Conservation (phyloP, 2,888 invertebrate species). For the Macrosoma leucophasiata region DNA sequence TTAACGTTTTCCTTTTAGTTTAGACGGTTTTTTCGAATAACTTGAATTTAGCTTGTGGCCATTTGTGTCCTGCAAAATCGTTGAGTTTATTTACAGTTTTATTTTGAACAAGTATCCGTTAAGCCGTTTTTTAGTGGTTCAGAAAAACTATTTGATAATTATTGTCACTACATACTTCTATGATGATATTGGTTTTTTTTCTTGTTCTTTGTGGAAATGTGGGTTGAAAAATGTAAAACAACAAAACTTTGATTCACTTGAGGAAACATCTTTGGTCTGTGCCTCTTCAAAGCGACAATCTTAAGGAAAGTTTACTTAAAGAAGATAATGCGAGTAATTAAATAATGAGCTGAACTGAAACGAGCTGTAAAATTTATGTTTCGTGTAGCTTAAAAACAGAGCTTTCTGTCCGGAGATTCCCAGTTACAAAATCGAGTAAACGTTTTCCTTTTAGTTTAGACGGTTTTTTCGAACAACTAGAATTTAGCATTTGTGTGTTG, state of each 20-base stretch:
- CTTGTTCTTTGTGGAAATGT: too few relatives aligned
- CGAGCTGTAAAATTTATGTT: constrained; percentile 70
- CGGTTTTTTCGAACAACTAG: constrained; percentile 52
- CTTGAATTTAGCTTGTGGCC: constrained; percentile 51
- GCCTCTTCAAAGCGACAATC: too few relatives aligned
- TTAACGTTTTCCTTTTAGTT: constrained; percentile 55
- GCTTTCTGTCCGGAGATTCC: constrained; percentile 58
- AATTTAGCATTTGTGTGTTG: constrained; percentile 50
- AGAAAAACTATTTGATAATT: too few relatives aligned
- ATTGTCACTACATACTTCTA: too few relatives aligned
- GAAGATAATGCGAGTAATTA: constrained; percentile 59
- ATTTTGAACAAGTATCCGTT: constrained; percentile 14
- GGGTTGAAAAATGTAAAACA: too few relatives aligned
- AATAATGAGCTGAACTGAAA: constrained; percentile 70
- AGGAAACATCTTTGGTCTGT: too few relatives aligned
- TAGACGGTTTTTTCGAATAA: constrained; percentile 46
- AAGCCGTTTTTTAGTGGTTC: too few relatives aligned
- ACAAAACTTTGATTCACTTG: too few relatives aligned
- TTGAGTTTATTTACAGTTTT: constrained; percentile 38
- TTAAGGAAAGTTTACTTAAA: too few relatives aligned
- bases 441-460: constrained; percentile 51
- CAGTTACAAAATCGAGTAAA: constrained; percentile 57
- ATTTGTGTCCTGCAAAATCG: constrained; percentile 44
- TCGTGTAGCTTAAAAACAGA: constrained; percentile 68
- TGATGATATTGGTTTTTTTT: too few relatives aligned